Conservation (phyloP, 2,113 vertebrate species). For the Clupea harengus region DNA sequence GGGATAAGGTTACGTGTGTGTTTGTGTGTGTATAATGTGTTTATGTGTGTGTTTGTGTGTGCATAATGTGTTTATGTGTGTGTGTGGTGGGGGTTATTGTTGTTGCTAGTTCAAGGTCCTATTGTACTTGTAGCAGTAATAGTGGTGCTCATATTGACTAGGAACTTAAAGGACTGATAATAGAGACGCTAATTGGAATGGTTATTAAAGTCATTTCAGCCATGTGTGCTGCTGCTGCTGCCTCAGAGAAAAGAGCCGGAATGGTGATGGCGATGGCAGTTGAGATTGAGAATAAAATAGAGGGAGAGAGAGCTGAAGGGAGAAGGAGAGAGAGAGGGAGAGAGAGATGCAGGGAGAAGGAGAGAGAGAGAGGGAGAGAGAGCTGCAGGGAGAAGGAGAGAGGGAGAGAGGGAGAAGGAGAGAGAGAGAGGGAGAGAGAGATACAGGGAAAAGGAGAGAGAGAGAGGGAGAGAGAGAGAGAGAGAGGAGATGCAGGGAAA, state of each 20-base stretch:
- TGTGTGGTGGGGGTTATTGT: conserved; percentile 24
- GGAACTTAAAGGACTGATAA: conserved; percentile 24
- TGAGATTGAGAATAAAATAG: background rate
- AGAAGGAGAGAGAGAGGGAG: conserved; percentile 22
- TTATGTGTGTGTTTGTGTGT: conserved; percentile 17
- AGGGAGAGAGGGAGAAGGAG: conserved; percentile 15
- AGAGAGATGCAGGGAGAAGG: background rate
- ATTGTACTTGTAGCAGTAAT: conserved; percentile 26
- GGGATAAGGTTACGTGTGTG: background rate
- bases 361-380: background rate
- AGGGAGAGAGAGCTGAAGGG: background rate
- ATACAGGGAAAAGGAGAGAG: conserved; percentile 5
- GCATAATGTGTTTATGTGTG: background rate
- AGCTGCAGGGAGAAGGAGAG: background rate
- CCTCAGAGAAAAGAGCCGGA: background rate
- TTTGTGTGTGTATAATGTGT: conserved; percentile 6
- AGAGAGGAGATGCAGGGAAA: background rate
- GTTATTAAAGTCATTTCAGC: conserved; percentile 36
- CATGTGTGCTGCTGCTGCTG: conserved; percentile 29
- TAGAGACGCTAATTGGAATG: conserved; percentile 39
- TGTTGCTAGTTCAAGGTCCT: background rate
- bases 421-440: conserved; percentile 21
- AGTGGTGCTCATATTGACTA: conserved; percentile 42
- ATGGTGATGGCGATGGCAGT: background rate
- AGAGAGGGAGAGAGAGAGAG: background rate